A percentile compares a stretch with the other conserved stretches of the same genome.
phyloP scores from a whole-genome alignment of 2,113 vertebrate genomes.

The Ovibos moschatus region DNA sequence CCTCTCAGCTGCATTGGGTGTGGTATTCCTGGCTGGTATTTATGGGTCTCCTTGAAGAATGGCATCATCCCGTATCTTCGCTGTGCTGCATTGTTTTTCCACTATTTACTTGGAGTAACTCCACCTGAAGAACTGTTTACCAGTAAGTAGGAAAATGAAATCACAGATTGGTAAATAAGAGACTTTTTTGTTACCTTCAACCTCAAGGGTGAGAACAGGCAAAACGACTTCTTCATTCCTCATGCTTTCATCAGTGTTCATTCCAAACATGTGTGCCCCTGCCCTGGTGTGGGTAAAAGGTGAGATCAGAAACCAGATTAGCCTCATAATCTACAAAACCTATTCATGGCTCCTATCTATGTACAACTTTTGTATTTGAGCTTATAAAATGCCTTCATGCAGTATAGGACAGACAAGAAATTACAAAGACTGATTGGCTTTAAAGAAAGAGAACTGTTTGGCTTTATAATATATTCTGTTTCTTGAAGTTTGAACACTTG shows the following conservation, averaged over 20 bases:
- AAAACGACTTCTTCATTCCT: neutral
- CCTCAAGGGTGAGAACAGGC: neutral
- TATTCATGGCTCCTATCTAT: neutral
- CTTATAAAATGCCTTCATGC: neutral
- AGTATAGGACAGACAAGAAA: slow-evolving; percentile 5
- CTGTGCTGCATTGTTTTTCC: slow-evolving; percentile 93
- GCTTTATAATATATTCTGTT: neutral
- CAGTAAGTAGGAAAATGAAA: slow-evolving; percentile 76
- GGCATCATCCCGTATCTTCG: slow-evolving; percentile 93
- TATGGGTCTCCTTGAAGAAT: slow-evolving; percentile 88
- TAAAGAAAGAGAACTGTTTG: neutral
- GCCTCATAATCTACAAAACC: neutral
- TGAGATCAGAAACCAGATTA: neutral
- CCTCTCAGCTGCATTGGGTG: slow-evolving; percentile 81
- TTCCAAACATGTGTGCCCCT: neutral
- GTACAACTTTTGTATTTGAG: neutral
- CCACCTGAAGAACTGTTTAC: slow-evolving; percentile 91
- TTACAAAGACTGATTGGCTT: neutral
- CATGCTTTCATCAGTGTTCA: neutral
- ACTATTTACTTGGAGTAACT: slow-evolving; percentile 93
- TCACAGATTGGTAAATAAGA: neutral
- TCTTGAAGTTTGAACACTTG: slow-evolving; percentile 9
- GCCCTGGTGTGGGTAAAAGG: neutral
- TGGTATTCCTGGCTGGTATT: slow-evolving; percentile 84
- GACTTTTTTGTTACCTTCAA: neutral